Evolutionary conservation across 2,113 vertebrate species (phyloP), one percentile per base, ranked within the genome.

Genomic region (Microtus oregoni): DNA sequence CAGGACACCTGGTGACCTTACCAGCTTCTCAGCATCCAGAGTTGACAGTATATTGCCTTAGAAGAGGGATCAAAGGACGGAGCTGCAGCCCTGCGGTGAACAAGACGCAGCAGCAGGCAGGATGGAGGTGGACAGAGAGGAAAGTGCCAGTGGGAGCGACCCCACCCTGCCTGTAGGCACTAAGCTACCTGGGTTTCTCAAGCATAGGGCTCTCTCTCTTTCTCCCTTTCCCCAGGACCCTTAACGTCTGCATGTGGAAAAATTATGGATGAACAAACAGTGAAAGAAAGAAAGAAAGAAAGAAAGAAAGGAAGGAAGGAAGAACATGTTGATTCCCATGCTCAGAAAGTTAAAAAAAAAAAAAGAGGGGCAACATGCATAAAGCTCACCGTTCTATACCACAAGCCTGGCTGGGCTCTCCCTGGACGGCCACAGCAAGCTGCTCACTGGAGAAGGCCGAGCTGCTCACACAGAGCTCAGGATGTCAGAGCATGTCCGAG

Each of bases 131-230:
- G 52, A 58, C 38, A 41, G 19, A 63, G 41, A n/a, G 79, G 41
- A 72, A 41, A 55, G 11, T 14, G 30, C 44, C 7, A 38, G 3
- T 9, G 68, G 17, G 67, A 44, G 26, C 70, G 9, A 12, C 26
- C 35, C 52, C 14, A 14, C 52, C 35, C 65, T 19, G 38, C 55
- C 52, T 44, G 26, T 4, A 30, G 70, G 24, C 5, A 1, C 52
- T 22, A 58, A 41, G 24, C 3, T 15, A 67, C 72, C 44, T 4
- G 26, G 38, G 28, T 73, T 35, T 86, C 93, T 85, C 52, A 30
- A 44, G 30, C 20, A 26, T 11, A 4, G 47, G 3, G 58, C 11
- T 1, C 1, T 20, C 6, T 12, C 55, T 19, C 1, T 19, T 70
- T 9, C n/a, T 86, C 14, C 1, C 22, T 68, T 75, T 55, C 72